Conservation (phyloP, 2,113 vertebrate species). For the Ptilorrhoa leucosticta region DNA sequence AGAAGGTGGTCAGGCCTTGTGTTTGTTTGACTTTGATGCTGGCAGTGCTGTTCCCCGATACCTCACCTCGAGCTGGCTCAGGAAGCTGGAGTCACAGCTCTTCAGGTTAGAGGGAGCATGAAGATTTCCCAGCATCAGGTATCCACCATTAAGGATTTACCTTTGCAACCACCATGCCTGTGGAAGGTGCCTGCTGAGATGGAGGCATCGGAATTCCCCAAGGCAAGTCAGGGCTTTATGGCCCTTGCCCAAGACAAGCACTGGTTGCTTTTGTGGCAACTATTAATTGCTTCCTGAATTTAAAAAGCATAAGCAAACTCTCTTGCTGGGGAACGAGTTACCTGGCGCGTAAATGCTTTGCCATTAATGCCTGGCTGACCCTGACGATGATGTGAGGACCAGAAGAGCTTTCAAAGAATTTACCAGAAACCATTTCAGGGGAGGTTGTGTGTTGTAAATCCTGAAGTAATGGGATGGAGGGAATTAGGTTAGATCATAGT, state of each 20-base stretch:
- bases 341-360: conserved; percentile 40
- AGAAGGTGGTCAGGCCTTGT: background rate
- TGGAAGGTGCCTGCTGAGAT: background rate
- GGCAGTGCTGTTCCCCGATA: background rate
- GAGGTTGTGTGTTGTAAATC: conserved; percentile 70
- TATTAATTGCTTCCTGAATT: conserved; percentile 77
- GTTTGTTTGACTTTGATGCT: background rate
- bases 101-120: background rate
- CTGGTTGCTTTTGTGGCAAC: conserved; percentile 57
- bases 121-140: background rate
- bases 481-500: conserved; percentile 74
- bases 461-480: conserved; percentile 60
- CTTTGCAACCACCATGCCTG: rapidly evolving
- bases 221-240: background rate
- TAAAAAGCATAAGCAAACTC: conserved; percentile 55
- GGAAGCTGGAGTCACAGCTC: background rate
- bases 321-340: conserved; percentile 60
- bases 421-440: conserved; percentile 74
- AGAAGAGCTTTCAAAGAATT: conserved; percentile 70
- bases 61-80: rapidly evolving
- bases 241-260: conserved; percentile 12
- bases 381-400: conserved; percentile 60
- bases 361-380: conserved; percentile 70
- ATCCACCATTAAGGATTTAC: background rate
- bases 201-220: background rate